Base-by-base conservation (phyloP, 2,113 vertebrate species). In the Dinomys branickii region DNA sequence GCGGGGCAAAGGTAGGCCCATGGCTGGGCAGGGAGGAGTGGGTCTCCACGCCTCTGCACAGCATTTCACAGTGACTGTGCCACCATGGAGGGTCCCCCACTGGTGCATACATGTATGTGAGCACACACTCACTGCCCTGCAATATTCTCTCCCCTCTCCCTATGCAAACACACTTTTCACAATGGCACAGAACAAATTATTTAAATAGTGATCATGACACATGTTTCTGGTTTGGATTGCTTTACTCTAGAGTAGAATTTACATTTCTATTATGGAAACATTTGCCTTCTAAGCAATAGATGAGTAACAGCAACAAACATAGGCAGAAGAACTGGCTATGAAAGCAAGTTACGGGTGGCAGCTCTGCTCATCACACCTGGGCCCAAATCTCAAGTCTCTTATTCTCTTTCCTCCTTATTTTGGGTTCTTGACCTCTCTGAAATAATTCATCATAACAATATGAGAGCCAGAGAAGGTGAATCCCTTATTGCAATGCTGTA, bases 1-100 rank as follows among this genome's bases (percentile, higher is more conserved):
- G 97, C 98, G 99, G 91, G 99, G 99, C 95, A 99, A 99, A 98
- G 99, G 99, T 99, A 97, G 26, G 44, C 26, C 12, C 75, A 8
- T 44, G 12, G 5, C 26, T 20, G 26, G 44, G 5, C 26, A 16
- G 56, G 35, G 35, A 83, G 44, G 35, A 41, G 8, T 50, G 16
- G 59, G 10, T 88, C 17, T 94, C 85, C 85, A 24, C n/a, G 19
- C 10, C 22, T 17, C 16, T 35, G 67, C 2, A 0, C 71, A 59
- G 44, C 35, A 20, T 86, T 83, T 86, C 19, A 38, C 59, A 41
- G 81, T 52, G 71, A 67, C 1, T 52, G 24, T 94, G 82, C 24
- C 41, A 4, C 41, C 33, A n/a, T 0, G 22, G 1, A 17, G 0
- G 73, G 20, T 80, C 54, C 41, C 71, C 89, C 78, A 14, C 30